These are phyloP conservation scores for Lymantria monacha DNA, from an alignment of 2,888 invertebrate genomes.

Conservation along the genomic window DNA sequence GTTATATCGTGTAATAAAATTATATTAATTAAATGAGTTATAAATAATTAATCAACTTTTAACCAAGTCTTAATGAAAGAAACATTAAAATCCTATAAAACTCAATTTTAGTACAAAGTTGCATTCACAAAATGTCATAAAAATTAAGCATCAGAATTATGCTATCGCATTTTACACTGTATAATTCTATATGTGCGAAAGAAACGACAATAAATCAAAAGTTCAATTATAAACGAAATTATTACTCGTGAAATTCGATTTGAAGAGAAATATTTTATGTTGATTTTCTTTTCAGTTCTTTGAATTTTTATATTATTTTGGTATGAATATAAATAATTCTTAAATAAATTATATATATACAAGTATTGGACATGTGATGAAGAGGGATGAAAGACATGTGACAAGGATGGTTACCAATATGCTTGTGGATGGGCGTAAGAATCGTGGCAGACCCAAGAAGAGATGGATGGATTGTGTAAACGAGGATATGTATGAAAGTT, in stretches of 20 bases:
- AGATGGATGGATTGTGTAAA: too few relatives aligned
- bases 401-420: too few relatives aligned
- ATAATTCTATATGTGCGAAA: not conserved
- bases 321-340: too few relatives aligned
- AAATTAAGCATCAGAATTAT: not conserved
- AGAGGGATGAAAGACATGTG: too few relatives aligned
- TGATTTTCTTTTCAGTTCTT: slow-evolving; percentile 14
- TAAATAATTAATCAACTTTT: not conserved
- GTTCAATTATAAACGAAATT: slow-evolving; percentile 34
- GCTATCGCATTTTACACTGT: not conserved
- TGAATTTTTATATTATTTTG: too few relatives aligned
- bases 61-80: not conserved
- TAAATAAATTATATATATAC: too few relatives aligned
- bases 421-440: too few relatives aligned
- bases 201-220: slow-evolving; percentile 11
- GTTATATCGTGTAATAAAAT: too few relatives aligned
- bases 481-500: too few relatives aligned
- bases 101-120: not conserved
- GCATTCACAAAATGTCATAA: not conserved
- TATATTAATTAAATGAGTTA: too few relatives aligned
- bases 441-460: too few relatives aligned
- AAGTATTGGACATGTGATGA: too few relatives aligned
- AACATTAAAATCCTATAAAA: not conserved
- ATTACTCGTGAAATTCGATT: slow-evolving; percentile 20
- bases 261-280: slow-evolving; percentile 9